Percentiles rank a stretch among this genome's conserved stretches.
These are phyloP conservation scores for Calameuta pallipes DNA, from an alignment of 2,888 invertebrate species.

Conservation along the genomic window DNA sequence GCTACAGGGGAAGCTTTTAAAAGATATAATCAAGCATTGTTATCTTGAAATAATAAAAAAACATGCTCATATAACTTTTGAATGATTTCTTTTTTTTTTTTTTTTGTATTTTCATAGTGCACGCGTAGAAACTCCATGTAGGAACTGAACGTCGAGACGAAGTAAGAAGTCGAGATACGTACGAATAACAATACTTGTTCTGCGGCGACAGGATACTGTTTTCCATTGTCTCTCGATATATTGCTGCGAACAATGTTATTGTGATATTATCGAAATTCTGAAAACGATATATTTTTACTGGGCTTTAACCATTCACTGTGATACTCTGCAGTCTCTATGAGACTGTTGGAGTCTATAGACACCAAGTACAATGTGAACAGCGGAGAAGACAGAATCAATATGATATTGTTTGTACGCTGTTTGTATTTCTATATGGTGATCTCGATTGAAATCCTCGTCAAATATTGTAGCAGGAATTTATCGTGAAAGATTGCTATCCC, in stretches of 20 bases:
- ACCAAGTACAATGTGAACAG: background rate
- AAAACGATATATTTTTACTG: background rate
- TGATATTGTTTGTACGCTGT: conserved; percentile 12
- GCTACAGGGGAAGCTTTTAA: background rate
- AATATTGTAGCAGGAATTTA: background rate
- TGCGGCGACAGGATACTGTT: background rate
- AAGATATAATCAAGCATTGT: background rate
- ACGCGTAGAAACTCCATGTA: background rate
- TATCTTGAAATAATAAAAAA: background rate
- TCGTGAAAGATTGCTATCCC: background rate
- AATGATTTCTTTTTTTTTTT: too few relatives aligned
- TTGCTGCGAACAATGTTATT: background rate
- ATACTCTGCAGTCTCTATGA: background rate
- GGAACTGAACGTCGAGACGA: background rate
- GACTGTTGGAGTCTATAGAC: background rate
- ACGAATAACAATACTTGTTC: background rate
- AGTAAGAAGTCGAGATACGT: background rate
- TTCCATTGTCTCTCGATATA: background rate
- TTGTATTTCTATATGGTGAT: conserved; percentile 5
- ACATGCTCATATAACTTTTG: background rate
- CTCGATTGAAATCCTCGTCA: background rate
- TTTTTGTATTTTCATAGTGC: background rate
- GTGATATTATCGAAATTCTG: background rate
- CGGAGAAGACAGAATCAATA: conserved; percentile 16
- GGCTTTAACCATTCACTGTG: background rate